A percentile compares a stretch with the other conserved stretches of the same genome.
Evolutionary conservation across 2,888 invertebrate species (phyloP).

Genomic region (Drosophila basisetae): DNA sequence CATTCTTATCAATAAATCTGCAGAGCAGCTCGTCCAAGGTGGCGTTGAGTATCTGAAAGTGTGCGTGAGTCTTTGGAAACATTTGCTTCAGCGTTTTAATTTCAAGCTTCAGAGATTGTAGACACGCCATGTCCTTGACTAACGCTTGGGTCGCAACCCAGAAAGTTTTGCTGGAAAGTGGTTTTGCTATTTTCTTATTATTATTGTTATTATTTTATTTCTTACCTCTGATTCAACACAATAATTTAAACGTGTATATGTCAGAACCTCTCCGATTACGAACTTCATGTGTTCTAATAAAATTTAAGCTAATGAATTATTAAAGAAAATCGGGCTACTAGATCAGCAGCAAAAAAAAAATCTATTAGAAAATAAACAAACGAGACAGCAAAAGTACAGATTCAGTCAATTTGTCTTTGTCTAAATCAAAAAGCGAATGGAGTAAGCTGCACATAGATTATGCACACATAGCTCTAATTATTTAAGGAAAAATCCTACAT

Average conservation of each 20-base stretch:
- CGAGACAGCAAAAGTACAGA: not conserved
- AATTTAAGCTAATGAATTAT: not conserved
- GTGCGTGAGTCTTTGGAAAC: constrained; percentile 97
- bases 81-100: constrained; percentile 97
- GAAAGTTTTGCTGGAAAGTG: not conserved
- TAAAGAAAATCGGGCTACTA: not conserved
- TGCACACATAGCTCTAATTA: not conserved
- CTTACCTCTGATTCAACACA: not conserved
- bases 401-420: not conserved
- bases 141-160: not conserved
- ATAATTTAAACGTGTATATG: not conserved
- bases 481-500: not conserved
- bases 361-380: not conserved
- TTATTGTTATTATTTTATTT: not conserved
- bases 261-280: not conserved
- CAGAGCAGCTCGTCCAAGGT: constrained; percentile 99
- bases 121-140: constrained; percentile 88
- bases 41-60: constrained; percentile 98
- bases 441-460: not conserved
- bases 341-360: not conserved
- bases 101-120: constrained; percentile 98
- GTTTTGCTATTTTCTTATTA: not conserved
- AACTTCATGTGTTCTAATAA: not conserved
- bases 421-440: not conserved
- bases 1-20: constrained; percentile 97